Evolutionary conservation across 2,797 vertebrate genomes (phyloP).

Genomic region (Leptoclinus maculatus): DNA sequence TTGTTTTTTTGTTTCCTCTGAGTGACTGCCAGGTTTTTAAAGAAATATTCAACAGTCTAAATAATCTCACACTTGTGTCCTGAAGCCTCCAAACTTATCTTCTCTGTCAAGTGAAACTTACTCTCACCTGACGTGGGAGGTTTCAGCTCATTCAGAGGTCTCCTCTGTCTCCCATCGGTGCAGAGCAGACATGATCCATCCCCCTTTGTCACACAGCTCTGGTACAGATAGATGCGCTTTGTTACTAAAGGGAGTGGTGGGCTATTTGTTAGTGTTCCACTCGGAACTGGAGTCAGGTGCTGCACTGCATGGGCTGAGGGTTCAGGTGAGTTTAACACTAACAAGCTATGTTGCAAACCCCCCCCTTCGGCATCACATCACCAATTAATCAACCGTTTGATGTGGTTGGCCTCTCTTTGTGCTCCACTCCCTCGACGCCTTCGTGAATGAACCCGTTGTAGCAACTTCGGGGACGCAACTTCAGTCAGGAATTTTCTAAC

Average conservation of each 20-base stretch:
- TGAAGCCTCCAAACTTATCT: conserved; percentile 43
- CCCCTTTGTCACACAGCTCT: conserved; percentile 51
- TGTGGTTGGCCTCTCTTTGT: conserved; percentile 59
- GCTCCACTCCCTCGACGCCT: conserved; percentile 68
- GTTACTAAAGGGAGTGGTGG: conserved; percentile 68
- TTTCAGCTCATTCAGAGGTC: conserved; percentile 47
- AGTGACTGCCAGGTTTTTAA: background rate
- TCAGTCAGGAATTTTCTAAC: conserved; percentile 60
- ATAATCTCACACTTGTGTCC: conserved; percentile 23
- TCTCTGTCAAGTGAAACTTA: conserved; percentile 60
- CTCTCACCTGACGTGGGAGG: conserved; percentile 41
- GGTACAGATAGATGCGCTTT: conserved; percentile 62
- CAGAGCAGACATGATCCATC: conserved; percentile 48
- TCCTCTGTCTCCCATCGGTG: conserved; percentile 5
- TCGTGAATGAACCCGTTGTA: conserved; percentile 73
- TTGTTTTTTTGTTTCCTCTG: background rate
- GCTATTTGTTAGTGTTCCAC: conserved; percentile 53
- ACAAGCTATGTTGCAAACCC: conserved; percentile 25
- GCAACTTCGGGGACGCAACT: conserved; percentile 43
- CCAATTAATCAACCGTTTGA: conserved; percentile 75
- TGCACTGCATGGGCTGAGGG: conserved; percentile 46
- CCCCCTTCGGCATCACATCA: conserved; percentile 37
- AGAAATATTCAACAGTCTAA: conserved; percentile 19
- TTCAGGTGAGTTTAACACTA: conserved; percentile 40
- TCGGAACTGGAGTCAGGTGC: conserved; percentile 35